phyloP scores from a whole-genome alignment of 2,797 vertebrate species.

The Argya squamiceps region DNA sequence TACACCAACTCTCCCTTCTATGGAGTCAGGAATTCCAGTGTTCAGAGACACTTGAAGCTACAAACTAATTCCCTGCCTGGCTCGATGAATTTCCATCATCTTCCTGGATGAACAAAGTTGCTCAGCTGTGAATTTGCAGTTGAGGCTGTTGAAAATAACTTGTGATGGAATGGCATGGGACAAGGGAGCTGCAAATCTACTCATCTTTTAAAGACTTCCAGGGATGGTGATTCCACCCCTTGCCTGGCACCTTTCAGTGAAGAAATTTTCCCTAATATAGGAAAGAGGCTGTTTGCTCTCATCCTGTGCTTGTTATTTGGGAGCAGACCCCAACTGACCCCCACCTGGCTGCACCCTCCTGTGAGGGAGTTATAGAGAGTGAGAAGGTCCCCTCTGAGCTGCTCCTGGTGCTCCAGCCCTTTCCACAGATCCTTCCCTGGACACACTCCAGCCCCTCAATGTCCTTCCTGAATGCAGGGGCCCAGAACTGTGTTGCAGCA shows the following conservation, averaged over 20 bases:
- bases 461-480: not conserved
- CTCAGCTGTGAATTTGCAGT: not conserved
- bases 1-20: not conserved
- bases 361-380: not conserved
- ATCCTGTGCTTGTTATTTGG: not conserved
- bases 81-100: not conserved
- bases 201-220: not conserved
- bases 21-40: not conserved
- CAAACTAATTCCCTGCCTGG: not conserved
- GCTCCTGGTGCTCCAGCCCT: not conserved
- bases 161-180: not conserved
- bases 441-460: accelerated
- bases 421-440: not conserved
- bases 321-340: not conserved
- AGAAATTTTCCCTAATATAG: not conserved
- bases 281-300: not conserved
- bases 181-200: not conserved
- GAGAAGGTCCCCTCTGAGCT: not conserved
- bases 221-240: not conserved
- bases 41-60: not conserved
- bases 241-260: not conserved
- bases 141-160: not conserved
- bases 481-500: not conserved
- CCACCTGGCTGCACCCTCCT: not conserved
- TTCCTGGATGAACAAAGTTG: not conserved